A percentile compares a stretch with the other conserved stretches of the same genome.
Conservation (phyloP, 2,888 invertebrate genomes). For the Agonum fuliginosum region DNA sequence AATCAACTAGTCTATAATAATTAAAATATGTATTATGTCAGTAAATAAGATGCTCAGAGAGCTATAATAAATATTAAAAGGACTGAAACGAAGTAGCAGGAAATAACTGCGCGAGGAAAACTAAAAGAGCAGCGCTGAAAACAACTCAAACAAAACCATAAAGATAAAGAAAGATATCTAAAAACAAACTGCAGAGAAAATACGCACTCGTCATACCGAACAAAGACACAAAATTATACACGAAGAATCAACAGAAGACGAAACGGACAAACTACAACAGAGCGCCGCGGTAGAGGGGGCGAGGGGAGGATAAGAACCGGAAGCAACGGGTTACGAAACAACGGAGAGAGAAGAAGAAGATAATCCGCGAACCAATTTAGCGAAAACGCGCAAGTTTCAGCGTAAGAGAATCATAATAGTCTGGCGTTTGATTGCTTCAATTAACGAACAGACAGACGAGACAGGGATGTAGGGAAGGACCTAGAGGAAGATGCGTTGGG, state of each 20-base stretch:
- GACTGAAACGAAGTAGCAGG: background rate
- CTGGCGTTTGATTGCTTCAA: conserved; percentile 54
- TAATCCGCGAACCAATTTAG: conserved; percentile 54
- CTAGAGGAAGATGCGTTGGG: conserved; percentile 9
- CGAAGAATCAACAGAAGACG: conserved; percentile 38
- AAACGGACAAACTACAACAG: conserved; percentile 17
- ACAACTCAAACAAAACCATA: conserved; percentile 36
- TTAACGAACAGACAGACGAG: conserved; percentile 44
- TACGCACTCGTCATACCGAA: conserved; percentile 30
- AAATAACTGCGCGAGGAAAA: conserved; percentile 23
- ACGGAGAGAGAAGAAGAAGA: conserved; percentile 44
- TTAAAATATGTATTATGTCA: too few species aligned
- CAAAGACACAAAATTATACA: conserved; percentile 36
- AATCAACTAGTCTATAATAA: too few species aligned
- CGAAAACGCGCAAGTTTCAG: conserved; percentile 46
- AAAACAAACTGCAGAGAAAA: conserved; percentile 39
- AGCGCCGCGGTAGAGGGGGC: background rate
- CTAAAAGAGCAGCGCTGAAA: conserved; percentile 24
- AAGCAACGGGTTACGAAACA: conserved; percentile 45
- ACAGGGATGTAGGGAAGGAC: conserved; percentile 13
- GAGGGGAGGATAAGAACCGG: background rate
- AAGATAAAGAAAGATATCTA: conserved; percentile 38
- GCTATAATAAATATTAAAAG: conserved; percentile 24
- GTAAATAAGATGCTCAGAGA: background rate
- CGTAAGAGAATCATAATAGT: conserved; percentile 50